phyloP scores from a whole-genome alignment of 2,113 vertebrate species.

The Pandion haliaetus region DNA sequence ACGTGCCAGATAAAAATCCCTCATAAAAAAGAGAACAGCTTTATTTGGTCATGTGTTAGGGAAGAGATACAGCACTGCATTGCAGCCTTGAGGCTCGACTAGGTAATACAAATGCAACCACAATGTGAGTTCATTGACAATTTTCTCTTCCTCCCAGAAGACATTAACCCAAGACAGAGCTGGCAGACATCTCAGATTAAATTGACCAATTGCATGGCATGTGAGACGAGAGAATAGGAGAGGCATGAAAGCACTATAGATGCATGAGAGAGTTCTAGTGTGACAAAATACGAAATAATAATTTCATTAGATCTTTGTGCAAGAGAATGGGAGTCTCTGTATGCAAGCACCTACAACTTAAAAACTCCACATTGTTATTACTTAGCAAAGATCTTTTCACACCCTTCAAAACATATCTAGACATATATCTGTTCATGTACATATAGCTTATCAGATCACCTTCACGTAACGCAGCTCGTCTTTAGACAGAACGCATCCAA shows the following conservation, averaged over 20 bases:
- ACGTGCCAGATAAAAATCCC: background rate
- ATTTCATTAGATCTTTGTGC: background rate
- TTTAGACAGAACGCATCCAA: background rate
- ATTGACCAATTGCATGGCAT: background rate
- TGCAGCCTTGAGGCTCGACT: background rate
- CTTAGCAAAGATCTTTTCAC: background rate
- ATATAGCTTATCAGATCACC: background rate
- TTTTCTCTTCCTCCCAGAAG: background rate
- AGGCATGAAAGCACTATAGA: background rate
- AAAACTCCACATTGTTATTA: background rate
- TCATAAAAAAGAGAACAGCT: background rate
- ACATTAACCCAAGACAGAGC: background rate
- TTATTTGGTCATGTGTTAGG: background rate
- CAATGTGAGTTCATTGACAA: background rate
- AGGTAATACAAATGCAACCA: background rate
- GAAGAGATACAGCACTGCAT: background rate
- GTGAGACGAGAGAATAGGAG: background rate
- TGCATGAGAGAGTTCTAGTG: background rate
- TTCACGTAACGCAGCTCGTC: background rate
- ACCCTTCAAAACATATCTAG: background rate
- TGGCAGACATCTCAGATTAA: background rate
- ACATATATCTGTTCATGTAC: background rate
- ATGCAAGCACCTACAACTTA: background rate
- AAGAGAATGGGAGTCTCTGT: background rate
- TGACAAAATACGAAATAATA: background rate